Conservation (phyloP, 1,140 invertebrate genomes). For the Venustaconcha ellipsiformis region DNA sequence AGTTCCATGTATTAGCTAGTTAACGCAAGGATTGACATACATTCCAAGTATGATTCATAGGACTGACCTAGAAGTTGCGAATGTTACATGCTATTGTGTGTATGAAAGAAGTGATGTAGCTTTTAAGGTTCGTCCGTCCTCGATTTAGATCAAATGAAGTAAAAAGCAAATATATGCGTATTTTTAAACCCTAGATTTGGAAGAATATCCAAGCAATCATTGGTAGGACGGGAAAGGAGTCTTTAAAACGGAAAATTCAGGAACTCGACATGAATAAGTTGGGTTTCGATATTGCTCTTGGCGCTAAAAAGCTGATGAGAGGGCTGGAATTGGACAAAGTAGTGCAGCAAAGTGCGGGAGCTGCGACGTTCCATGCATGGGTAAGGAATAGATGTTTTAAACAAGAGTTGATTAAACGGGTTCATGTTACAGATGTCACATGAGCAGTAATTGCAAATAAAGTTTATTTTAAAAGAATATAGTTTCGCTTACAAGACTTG, state of each 20-base stretch:
- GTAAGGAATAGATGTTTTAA: slow-evolving; percentile 31
- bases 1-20: too few species aligned
- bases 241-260: slow-evolving; percentile 57
- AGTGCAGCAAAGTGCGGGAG: slow-evolving; percentile 51
- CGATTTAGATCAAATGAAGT: not conserved
- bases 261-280: slow-evolving; percentile 54
- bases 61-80: too few species aligned
- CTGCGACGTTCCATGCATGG: slow-evolving; percentile 64
- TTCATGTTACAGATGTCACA: too few species aligned
- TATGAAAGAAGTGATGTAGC: not conserved
- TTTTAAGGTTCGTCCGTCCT: not conserved
- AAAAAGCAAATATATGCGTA: not conserved
- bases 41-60: too few species aligned
- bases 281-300: slow-evolving; percentile 37
- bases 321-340: slow-evolving; percentile 50
- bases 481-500: too few species aligned
- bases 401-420: too few species aligned
- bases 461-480: too few species aligned
- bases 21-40: too few species aligned
- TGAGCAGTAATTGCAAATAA: too few species aligned
- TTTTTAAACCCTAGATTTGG: slow-evolving; percentile 52
- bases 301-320: slow-evolving; percentile 46
- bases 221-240: slow-evolving; percentile 59
- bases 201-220: slow-evolving; percentile 52
- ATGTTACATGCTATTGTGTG: not conserved